phyloP scores from a whole-genome alignment of 2,113 vertebrate genomes.

The Casuarius casuarius region DNA sequence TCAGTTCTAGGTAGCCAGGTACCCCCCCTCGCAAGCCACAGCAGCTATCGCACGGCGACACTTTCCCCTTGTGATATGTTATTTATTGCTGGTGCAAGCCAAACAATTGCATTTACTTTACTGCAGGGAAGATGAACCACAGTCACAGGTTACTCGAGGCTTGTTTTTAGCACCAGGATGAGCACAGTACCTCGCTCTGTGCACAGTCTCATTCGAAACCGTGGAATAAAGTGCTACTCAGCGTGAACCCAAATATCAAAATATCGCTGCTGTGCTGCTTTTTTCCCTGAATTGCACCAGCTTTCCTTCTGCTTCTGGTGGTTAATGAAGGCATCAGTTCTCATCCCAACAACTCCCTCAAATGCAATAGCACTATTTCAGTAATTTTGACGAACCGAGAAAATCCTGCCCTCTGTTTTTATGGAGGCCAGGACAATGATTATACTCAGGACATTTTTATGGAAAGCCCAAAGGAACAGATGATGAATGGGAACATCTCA shows the following conservation, averaged over 20 bases:
- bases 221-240: constrained; percentile 5
- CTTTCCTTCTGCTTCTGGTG: constrained; percentile 38
- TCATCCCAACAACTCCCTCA: constrained; percentile 33
- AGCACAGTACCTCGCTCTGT: not conserved
- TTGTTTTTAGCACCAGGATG: not conserved
- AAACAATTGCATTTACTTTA: not conserved
- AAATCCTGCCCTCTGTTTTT: constrained; percentile 32
- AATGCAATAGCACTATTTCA: constrained; percentile 22
- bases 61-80: not conserved
- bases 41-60: not conserved
- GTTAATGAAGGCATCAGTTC: constrained; percentile 54
- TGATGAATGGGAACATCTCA: not conserved
- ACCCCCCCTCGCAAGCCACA: not conserved
- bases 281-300: constrained; percentile 3
- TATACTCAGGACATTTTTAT: not conserved
- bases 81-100: not conserved
- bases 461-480: not conserved
- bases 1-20: not conserved
- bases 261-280: not conserved
- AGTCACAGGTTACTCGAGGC: not conserved
- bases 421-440: constrained; percentile 44
- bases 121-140: not conserved
- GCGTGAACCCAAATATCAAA: not conserved
- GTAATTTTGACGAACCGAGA: constrained; percentile 29
- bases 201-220: not conserved